A percentile compares a stretch with the other conserved stretches of the same genome.
Evolutionary conservation across 2,113 vertebrate species (phyloP).

Genomic region (Lucifuga dentata): DNA sequence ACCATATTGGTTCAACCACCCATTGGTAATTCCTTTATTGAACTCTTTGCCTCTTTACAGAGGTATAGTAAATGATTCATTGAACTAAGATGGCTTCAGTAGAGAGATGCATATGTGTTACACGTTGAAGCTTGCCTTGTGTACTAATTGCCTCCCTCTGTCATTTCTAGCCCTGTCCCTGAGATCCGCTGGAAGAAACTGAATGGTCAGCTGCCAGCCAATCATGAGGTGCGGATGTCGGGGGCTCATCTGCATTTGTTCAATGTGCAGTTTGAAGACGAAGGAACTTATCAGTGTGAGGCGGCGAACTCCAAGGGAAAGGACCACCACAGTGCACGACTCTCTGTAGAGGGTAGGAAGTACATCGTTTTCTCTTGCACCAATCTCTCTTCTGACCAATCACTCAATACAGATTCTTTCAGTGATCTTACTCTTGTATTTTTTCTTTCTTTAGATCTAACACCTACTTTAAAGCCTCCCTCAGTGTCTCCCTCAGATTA

Average conservation of each 20-base stretch:
- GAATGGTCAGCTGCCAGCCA: slow-evolving; percentile 86
- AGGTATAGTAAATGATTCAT: slow-evolving; percentile 18
- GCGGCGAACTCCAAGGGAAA: slow-evolving; percentile 92
- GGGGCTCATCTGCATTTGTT: slow-evolving; percentile 91
- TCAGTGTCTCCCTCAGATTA: background rate
- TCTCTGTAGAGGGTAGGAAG: slow-evolving; percentile 90
- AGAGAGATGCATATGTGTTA: background rate
- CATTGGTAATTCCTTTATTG: no score
- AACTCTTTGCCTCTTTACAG: background rate
- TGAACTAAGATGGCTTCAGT: slow-evolving; percentile 4
- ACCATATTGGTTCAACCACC: background rate
- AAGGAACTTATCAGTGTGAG: slow-evolving; percentile 91
- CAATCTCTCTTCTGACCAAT: background rate
- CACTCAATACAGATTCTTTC: background rate
- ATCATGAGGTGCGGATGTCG: slow-evolving; percentile 88
- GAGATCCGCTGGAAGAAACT: slow-evolving; percentile 91
- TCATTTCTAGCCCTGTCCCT: slow-evolving; percentile 90
- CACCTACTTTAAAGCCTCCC: slow-evolving; percentile 4
- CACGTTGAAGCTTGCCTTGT: background rate
- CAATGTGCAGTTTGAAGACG: slow-evolving; percentile 92
- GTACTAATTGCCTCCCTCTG: background rate
- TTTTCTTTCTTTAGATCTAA: slow-evolving; percentile 11
- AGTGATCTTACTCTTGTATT: no score
- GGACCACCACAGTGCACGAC: slow-evolving; percentile 87
- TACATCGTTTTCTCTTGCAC: background rate